Conservation (phyloP, 2,113 vertebrate genomes). For the Scomber scombrus region DNA sequence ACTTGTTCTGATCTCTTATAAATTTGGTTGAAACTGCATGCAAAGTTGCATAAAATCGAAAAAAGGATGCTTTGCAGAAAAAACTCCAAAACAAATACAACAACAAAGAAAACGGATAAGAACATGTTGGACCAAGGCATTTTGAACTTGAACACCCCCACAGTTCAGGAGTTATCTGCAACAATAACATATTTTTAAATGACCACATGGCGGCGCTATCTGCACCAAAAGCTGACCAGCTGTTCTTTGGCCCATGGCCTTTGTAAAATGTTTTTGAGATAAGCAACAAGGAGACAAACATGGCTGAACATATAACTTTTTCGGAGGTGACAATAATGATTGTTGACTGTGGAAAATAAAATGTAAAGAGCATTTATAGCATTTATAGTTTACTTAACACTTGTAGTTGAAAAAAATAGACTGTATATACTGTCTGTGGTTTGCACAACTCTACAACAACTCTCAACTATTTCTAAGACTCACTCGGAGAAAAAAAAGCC, state of each 20-base stretch:
- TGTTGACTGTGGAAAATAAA: constrained; percentile 13
- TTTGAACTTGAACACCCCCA: too few species aligned
- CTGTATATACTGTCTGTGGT: background rate
- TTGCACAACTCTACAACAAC: background rate
- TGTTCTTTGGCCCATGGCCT: background rate
- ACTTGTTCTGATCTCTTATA: background rate
- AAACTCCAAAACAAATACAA: background rate
- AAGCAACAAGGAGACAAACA: background rate
- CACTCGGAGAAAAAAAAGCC: background rate
- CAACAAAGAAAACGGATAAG: background rate
- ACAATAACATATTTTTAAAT: background rate
- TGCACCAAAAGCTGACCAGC: background rate
- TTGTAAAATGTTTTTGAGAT: background rate
- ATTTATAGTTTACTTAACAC: background rate
- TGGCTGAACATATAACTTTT: background rate
- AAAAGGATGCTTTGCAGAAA: background rate
- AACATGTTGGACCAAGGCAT: background rate
- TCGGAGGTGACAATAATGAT: background rate
- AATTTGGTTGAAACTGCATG: constrained; percentile 14
- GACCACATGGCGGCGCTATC: constrained; percentile 39
- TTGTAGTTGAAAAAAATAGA: background rate
- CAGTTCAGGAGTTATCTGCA: too few species aligned
- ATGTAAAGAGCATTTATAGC: too few species aligned
- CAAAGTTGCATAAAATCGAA: background rate
- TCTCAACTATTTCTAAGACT: background rate